A percentile compares a stretch with the other conserved stretches of the same genome.
Conservation (phyloP, 2,113 vertebrate genomes). For the Erythrocebus patas region DNA sequence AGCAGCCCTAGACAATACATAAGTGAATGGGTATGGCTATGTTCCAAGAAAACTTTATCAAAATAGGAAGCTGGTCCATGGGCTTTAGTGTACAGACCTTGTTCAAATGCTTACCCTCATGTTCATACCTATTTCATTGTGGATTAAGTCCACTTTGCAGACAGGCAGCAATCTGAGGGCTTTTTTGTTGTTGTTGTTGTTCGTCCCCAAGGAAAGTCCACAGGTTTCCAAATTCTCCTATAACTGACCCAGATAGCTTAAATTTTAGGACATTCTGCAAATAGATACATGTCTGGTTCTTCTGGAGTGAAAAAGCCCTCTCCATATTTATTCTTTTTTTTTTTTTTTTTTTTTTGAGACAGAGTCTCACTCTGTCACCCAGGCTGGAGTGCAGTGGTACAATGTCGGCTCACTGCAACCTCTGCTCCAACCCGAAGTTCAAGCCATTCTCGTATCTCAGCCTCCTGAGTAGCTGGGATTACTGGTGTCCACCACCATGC, state of each 20-base stretch:
- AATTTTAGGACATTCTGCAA: not conserved
- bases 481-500: no score
- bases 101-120: not conserved
- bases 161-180: not conserved
- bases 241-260: not conserved
- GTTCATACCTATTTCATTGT: not conserved
- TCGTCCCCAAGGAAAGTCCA: not conserved
- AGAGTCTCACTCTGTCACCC: no score
- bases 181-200: not conserved
- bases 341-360: no score
- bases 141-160: not conserved
- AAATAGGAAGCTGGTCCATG: not conserved
- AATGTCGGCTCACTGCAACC: no score
- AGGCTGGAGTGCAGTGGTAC: no score
- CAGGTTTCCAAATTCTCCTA: not conserved
- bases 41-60: not conserved
- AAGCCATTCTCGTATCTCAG: no score
- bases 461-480: no score
- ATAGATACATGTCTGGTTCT: not conserved
- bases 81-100: not conserved
- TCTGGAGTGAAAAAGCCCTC: not conserved
- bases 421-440: no score
- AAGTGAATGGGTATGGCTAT: not conserved
- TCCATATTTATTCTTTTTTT: not conserved
- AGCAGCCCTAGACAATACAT: not conserved